phyloP scores from a whole-genome alignment of 2,797 vertebrate genomes.

The Acanthopagrus latus region DNA sequence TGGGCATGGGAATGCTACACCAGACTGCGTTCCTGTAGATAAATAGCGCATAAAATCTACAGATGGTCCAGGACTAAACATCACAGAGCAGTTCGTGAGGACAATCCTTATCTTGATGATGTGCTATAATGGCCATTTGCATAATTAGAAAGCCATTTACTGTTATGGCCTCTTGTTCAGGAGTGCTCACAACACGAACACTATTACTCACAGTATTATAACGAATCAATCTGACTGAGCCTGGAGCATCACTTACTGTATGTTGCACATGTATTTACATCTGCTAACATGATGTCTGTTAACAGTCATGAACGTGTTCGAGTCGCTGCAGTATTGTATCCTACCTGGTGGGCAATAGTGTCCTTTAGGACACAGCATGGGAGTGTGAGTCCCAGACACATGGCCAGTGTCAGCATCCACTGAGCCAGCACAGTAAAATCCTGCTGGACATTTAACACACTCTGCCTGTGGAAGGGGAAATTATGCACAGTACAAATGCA shows the following conservation, averaged over 20 bases:
- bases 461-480: conserved; percentile 75
- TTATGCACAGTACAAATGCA: conserved; percentile 16
- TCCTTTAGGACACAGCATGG: conserved; percentile 83
- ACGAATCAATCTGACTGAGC: conserved; percentile 8
- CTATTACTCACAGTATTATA: not conserved
- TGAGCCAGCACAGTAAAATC: conserved; percentile 83
- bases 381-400: conserved; percentile 74
- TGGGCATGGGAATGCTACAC: conserved; percentile 85
- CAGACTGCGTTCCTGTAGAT: conserved; percentile 80
- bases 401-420: conserved; percentile 61
- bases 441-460: conserved; percentile 86
- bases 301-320: conserved; percentile 5
- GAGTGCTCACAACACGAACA: conserved; percentile 30
- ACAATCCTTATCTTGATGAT: conserved; percentile 53
- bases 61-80: conserved; percentile 71
- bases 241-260: not conserved
- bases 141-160: conserved; percentile 63
- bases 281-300: conserved; percentile 9
- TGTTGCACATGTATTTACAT: conserved; percentile 14
- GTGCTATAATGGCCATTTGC: conserved; percentile 50
- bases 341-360: conserved; percentile 87
- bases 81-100: conserved; percentile 55
- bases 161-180: conserved; percentile 33
- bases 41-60: conserved; percentile 66
- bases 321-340: conserved; percentile 17